Base-by-base conservation (phyloP, 2,888 invertebrate species). In the Athrips mouffetella region DNA sequence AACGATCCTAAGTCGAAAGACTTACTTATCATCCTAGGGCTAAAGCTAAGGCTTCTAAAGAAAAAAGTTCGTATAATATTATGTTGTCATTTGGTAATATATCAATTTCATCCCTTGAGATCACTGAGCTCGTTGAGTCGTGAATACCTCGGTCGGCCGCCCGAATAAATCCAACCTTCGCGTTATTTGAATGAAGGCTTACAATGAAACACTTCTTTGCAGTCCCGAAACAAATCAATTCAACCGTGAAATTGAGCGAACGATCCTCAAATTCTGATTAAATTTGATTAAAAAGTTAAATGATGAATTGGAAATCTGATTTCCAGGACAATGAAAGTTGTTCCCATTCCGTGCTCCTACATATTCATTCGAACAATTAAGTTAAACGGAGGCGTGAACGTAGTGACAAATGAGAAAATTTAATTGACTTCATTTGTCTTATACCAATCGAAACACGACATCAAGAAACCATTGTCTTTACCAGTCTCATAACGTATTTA, bases 221-320 rank as follows among this genome's bases (percentile, higher is more conserved):
- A 66, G 62, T 55, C 59, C 73, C 75, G 73, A 84, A 85, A 85
- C 77, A 83, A 82, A 82, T 68, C 76, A 72, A 76, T 80, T 83
- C 76, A 81, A 62, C 72, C 78, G 69, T 76, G 66, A 81, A 84
- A 85, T 86, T 82, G 76, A 71, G 73, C 70, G 73, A 79, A 76
- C 73, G 74, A 76, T 76, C 74, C 77, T 76, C 74, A 75, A 83
- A 79, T 78, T 78, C 70, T 64, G 71, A 80, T 78, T 70, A 72
- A 80, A 78, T 80, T 83, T 78, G 73, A 79, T 81, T 77, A 76
- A 76, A 82, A 79, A 77, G 76, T 83, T 76, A 75, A 77, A 71
- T 76, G 78, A 82, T 79, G 76, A 80, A 78, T 69, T 63, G 63
- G 59, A 73, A 76, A 75, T 71, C 67, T 62, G 67, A 70, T 77